Percentiles rank a stretch among this genome's conserved stretches.
Conservation (phyloP, 2,888 invertebrate species). For the Phortica okadai region DNA sequence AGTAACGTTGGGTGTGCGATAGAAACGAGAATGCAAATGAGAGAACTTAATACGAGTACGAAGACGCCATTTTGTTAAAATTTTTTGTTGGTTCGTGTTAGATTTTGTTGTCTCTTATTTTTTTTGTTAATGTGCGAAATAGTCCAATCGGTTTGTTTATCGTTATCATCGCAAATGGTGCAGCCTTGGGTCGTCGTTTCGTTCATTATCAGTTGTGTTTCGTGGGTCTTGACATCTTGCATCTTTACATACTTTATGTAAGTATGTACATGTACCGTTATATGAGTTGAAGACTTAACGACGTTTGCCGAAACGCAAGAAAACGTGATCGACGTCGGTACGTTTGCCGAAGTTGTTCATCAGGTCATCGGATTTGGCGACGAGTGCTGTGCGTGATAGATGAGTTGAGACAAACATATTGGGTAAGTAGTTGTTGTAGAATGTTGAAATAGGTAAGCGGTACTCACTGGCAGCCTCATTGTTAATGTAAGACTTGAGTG, state of each 20-base stretch:
- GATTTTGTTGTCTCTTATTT: slow-evolving; percentile 21
- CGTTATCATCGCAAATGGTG: not conserved
- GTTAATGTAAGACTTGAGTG: slow-evolving; percentile 74
- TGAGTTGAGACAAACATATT: not conserved
- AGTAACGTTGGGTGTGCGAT: slow-evolving; percentile 38
- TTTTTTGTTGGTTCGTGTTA: slow-evolving; percentile 21
- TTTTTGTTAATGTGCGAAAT: slow-evolving; percentile 9
- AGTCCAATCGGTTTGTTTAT: not conserved
- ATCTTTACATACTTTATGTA: slow-evolving; percentile 23
- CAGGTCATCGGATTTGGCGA: slow-evolving; percentile 73
- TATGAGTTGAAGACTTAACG: slow-evolving; percentile 77
- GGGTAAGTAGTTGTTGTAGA: not conserved
- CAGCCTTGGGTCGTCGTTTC: not conserved
- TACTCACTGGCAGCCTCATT: slow-evolving; percentile 75
- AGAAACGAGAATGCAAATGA: slow-evolving; percentile 42
- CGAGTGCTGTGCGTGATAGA: slow-evolving; percentile 61
- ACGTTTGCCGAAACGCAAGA: slow-evolving; percentile 90
- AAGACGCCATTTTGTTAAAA: slow-evolving; percentile 14
- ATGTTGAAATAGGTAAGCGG: not conserved
- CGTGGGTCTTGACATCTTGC: too few relatives aligned
- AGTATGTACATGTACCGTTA: slow-evolving; percentile 8
- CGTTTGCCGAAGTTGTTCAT: slow-evolving; percentile 83
- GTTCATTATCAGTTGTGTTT: not conserved
- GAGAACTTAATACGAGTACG: slow-evolving; percentile 18
- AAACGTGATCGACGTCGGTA: slow-evolving; percentile 93